Evolutionary conservation across 2,113 vertebrate genomes (phyloP).

Genomic region (Sinocyclocheilus anophthalmus): DNA sequence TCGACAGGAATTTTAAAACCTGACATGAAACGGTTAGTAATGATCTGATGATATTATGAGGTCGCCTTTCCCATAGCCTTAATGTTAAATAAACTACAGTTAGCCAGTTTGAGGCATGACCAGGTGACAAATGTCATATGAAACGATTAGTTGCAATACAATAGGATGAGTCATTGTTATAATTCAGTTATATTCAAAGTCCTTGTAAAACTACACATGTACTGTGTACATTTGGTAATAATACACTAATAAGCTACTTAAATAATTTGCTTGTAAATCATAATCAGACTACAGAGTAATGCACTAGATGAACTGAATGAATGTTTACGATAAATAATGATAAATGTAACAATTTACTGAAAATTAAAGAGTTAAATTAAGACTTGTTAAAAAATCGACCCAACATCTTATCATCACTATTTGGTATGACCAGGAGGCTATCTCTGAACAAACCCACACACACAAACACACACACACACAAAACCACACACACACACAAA

Average conservation of each 20-base stretch:
- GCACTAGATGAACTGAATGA: not conserved
- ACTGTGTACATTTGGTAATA: not conserved
- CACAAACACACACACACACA: too few species aligned
- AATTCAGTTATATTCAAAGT: too few species aligned
- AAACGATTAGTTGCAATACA: not conserved
- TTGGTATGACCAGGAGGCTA: too few species aligned
- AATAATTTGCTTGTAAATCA: not conserved
- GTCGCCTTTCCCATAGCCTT: not conserved
- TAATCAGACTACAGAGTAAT: not conserved
- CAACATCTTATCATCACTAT: too few species aligned
- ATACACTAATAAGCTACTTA: not conserved
- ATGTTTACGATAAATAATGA: not conserved
- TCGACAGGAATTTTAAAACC: not conserved
- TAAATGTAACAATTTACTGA: not conserved
- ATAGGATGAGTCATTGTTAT: not conserved
- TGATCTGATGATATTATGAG: not conserved
- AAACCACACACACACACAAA: too few species aligned
- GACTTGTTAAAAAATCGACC: too few species aligned
- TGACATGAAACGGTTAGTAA: constrained; percentile 18
- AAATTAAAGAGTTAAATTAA: not conserved
- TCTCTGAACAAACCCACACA: too few species aligned
- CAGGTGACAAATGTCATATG: not conserved
- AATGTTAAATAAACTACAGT: not conserved
- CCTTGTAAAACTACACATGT: too few species aligned
- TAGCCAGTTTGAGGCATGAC: not conserved